Evolutionary conservation across 35 echinoderm and acorn worm species (phyloP), one percentile per base, ranked within the genome.

Genomic region (Acanthaster planci): DNA sequence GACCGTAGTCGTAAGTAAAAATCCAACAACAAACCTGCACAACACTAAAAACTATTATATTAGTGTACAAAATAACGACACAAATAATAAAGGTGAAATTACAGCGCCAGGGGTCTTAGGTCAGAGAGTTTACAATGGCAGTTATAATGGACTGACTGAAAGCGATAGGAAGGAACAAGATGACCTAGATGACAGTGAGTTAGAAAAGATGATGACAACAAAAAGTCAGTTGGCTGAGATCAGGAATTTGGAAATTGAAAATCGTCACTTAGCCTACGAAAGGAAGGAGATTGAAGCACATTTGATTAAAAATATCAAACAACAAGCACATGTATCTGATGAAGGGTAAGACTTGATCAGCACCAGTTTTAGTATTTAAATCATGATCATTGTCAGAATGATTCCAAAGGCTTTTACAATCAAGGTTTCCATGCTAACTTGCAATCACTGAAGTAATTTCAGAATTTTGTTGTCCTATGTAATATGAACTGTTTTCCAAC

Each of bases 151-250:
- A 34, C 34, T 72, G 64, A 30, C 64, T 14, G 64, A 72, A 26
- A 72, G 64, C 15, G 64, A 72, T 34, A 72, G 64, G 64, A 7
- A 31, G 7, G 64, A 72, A 34, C 64, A 72, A 2, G 64, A 72
- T 4, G n/a, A 72, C 2, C 64, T 72, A 2, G 64, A 30, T 16
- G 64, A 72, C 21, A 72, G 30, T 29, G 29, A 72, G 10, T 35
- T 72, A 0, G 19, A 72, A 34, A 72, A 72, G 29, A 72, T 72
- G 64, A 72, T 72, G 7, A 0, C 26, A 26, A 35, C 15, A 34
- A 72, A 72, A 72, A 29, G 64, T 34, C 64, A 72, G 64, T 72
- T 72, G 64, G 64, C 64, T 72, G 64, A 72, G n/a, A 72, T 72
- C 14, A 72, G 64, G 64, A 72, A 72, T 72, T 34, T 72, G 64